Evolutionary conservation across 2,888 invertebrate species (phyloP), one percentile per base, ranked within the genome.

Genomic region (Galerucella pusilla): DNA sequence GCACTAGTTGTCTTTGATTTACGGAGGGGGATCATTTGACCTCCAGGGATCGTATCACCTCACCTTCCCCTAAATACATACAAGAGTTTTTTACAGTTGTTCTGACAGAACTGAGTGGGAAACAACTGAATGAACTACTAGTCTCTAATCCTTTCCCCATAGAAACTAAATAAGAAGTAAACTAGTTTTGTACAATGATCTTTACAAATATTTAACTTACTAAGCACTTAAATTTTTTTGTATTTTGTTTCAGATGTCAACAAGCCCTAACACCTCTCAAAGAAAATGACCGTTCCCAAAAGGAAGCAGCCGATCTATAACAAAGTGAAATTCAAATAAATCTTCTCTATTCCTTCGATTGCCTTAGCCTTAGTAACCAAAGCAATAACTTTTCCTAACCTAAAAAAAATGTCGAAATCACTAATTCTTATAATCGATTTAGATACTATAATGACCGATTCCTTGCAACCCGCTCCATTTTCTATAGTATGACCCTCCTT

Each of bases 381-480:
- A 86, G 85, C 84, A 85, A 85, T 85, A 85, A 83, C 60, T 63
- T 54, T 57, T 70, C 52, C 42, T 61, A 54, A 73, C 28, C 66
- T 60, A 12, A 60, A 76, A 76, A 86, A 83, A 77, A 88, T 88
- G 88, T 87, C 88, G 71, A 87, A 85, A 81, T 81, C 81, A 79
- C 82, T 88, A 74, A 86, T 88, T 71, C 82, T 87, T 66, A 88
- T 88, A 75, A 87, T 88, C 78, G 88, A 88, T 80, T 80, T 88
- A 77, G 88, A 87, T 79, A 88, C 88, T 61, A 82, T 82, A 77
- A 79, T 76, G 73, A 68, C 77, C 69, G 11, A 73, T 12, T 69
- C n/a, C n/a, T 68, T 61, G 11, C 49, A 52, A 9, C 67, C 25
- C 14, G 14, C 25, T 46, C 25, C 16, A n/a, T 25, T 25, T 49